A percentile compares a stretch with the other conserved stretches of the same genome.
These are phyloP conservation scores for Mayetiola destructor DNA, from an alignment of 2,888 invertebrate genomes.

Conservation along the genomic window DNA sequence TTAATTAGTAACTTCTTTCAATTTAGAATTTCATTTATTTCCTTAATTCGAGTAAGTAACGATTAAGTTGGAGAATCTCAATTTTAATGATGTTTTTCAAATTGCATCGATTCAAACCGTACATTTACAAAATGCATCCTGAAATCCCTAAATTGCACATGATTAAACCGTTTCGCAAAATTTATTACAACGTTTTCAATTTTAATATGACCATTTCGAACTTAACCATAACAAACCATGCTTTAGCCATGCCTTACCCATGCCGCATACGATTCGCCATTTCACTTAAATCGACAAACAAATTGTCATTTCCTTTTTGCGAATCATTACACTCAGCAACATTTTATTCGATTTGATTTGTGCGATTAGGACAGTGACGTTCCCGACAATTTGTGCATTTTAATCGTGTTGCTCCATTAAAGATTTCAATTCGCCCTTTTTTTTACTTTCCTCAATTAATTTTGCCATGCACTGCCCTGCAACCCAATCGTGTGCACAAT, in stretches of 20 bases:
- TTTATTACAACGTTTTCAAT: not conserved
- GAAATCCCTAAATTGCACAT: not conserved
- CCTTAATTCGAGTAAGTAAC: no score
- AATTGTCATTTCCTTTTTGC: not conserved
- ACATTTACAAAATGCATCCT: not conserved
- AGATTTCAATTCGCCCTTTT: no score
- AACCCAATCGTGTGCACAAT: no score
- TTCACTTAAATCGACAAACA: not conserved
- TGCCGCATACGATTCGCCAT: not conserved
- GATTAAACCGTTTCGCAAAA: conserved; percentile 1
- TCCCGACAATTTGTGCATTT: not conserved
- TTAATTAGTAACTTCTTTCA: no score
- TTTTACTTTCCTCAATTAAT: no score
- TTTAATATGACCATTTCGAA: not conserved
- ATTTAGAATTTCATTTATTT: no score
- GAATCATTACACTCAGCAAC: not conserved
- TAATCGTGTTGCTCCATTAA: no score
- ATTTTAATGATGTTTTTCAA: no score
- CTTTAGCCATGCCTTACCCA: not conserved
- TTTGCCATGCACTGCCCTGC: no score
- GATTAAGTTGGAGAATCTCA: no score
- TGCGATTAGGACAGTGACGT: no score
- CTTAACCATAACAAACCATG: not conserved
- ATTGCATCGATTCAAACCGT: no score
- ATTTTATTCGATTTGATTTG: conserved; percentile 1